Base-by-base conservation (phyloP, 2,888 invertebrate genomes). In the Gerris lacustris region DNA sequence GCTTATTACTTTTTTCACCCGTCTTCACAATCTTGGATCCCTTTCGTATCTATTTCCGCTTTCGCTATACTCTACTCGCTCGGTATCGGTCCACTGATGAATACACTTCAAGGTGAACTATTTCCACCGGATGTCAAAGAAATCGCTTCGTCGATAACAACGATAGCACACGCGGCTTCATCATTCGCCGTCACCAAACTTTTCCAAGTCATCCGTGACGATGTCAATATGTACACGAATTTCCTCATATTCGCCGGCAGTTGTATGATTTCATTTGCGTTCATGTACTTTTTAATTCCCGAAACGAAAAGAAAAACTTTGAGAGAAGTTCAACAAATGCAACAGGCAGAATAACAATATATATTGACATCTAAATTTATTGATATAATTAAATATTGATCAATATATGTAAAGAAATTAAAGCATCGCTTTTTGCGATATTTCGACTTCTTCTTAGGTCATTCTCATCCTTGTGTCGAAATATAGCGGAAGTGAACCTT, bases 31-130 rank as follows among this genome's bases (percentile, higher is more conserved):
- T 68, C 63, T 15, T 72, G 73, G 71, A 15, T 75, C n/a, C 75
- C 75, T 4, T 75, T 75, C 44, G 18, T 72, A 6, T 69, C 74
- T 15, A 75, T 75, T 18, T 73, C 75, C 44, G 69, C 71, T 5
- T 75, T 74, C 63, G 73, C 75, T 9, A 70, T 75, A 45, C 70
- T 75, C 15, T 75, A 75, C 66, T 74, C 75, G 0, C 67, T 75
- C 9, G 75, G 75, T 5, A 66, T 75, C 44, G 75, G 75, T 5
- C 75, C 75, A 6, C 70, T 75, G 5, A 70, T 75, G 2, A 75
- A 74, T 64, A 75, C 75, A 6, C 71, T 75, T 7, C 75, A 75
- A 67, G 73, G 75, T 15, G 75, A 75, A 71, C 69, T 75, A n/a
- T 75, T 75, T 63, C 73, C 75, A 62, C 72, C 74, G 0, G 70